Conservation (phyloP, 2,797 vertebrate genomes). For the Epinephelus awoara region DNA sequence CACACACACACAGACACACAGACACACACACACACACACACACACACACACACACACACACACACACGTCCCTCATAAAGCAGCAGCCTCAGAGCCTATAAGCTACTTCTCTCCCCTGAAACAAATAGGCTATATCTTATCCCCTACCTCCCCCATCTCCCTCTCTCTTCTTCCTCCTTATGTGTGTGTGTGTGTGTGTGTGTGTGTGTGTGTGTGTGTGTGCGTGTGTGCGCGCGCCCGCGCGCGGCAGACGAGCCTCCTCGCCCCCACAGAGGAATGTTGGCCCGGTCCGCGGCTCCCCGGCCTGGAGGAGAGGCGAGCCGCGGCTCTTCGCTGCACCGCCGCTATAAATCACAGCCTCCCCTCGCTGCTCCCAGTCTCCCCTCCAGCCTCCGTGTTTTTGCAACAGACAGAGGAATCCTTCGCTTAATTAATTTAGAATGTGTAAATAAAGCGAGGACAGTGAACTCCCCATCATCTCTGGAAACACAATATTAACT, state of each 20-base stretch:
- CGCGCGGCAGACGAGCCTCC: conserved; percentile 63
- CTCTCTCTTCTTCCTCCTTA: not conserved
- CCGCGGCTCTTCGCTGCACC: conserved; percentile 65
- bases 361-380: conserved; percentile 69
- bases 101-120: not conserved
- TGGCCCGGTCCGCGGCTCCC: conserved; percentile 69
- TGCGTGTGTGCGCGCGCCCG: conserved; percentile 14
- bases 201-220: conserved; percentile 12
- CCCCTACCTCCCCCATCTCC: not conserved
- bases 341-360: conserved; percentile 83
- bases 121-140: conserved; percentile 4
- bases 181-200: conserved; percentile 9
- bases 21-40: not conserved
- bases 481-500: conserved; percentile 88
- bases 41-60: no score
- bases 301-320: conserved; percentile 73
- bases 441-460: conserved; percentile 87
- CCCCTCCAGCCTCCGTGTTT: conserved; percentile 80
- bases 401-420: conserved; percentile 85
- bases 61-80: not conserved
- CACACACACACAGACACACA: not conserved
- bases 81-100: not conserved
- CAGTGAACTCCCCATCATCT: conserved; percentile 85
- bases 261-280: conserved; percentile 77
- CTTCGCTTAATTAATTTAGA: conserved; percentile 88